Base-by-base conservation (phyloP, 2,113 vertebrate species). In the Xenotilapia leptura region DNA sequence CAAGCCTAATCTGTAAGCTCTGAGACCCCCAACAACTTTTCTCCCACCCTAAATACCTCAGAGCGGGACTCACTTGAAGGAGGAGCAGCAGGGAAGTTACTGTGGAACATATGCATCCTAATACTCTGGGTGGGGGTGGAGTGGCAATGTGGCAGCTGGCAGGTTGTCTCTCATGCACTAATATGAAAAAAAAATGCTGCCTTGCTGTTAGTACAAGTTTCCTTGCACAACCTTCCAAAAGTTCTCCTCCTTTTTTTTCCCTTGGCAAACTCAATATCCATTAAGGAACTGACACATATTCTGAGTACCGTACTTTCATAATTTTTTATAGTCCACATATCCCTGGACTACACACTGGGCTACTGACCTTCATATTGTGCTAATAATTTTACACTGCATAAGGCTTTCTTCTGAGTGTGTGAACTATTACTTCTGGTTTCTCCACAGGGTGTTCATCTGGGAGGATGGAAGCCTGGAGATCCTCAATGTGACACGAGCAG, bases 381-480 rank as follows among this genome's bases (percentile, higher is more conserved):
- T 88, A 56, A 89, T 91, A 92, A 49, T 86, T 86, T 93, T 13
- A 92, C 83, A 53, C 21, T 2, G 19, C 8, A 33, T 14, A 19
- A 62, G 62, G 85, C 54, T 77, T 33, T 83, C 68, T 75, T 4
- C 6, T 54, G 53, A 36, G 70, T n/a, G 73, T 86, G 38, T 80
- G 40, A 91, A 51, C 55, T 86, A 42, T 47, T 85, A 6, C 54
- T 83, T 82, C 19, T 70, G 17, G 6, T 84, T 65, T 58, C 56
- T 86, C 82, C 60, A 79, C 88, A 99, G 99, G 92, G 95, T 98
- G 80, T 97, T 90, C 82, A 97, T 99, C 93, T 98, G 97, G 98
- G 97, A 97, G 85, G 98, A 99, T 2, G 99, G 98, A 6, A 99
- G 97, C 94, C 94, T 99, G 91, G 99, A 99, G 96, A 98, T 99